These are phyloP conservation scores for Desoria tigrina DNA, from an alignment of 2,888 invertebrate genomes.

Conservation along the genomic window DNA sequence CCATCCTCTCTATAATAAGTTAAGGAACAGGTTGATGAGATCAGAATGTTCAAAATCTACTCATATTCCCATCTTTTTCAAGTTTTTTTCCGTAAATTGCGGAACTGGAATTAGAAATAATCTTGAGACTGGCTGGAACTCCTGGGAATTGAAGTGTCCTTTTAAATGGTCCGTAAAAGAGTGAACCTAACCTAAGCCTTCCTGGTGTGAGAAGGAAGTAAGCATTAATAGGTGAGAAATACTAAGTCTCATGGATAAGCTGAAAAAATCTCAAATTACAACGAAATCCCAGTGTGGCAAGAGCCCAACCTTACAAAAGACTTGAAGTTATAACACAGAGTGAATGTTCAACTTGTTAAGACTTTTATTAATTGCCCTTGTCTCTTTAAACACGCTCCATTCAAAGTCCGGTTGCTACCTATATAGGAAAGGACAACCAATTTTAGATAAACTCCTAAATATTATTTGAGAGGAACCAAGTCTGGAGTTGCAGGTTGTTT, in stretches of 20 bases:
- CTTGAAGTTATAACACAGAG: not conserved
- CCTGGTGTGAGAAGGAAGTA: conserved; percentile 5
- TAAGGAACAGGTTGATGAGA: too few relatives aligned
- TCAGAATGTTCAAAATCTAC: too few relatives aligned
- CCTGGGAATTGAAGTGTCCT: conserved; percentile 29
- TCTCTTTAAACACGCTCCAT: conserved; percentile 32
- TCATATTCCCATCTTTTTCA: too few relatives aligned
- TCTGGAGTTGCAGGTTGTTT: conserved; percentile 3
- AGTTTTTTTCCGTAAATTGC: too few relatives aligned
- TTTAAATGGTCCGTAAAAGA: conserved; percentile 49
- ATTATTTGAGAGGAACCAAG: not conserved
- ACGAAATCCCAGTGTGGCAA: conserved; percentile 2
- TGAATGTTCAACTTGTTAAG: conserved; percentile 21
- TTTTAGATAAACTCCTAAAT: not conserved
- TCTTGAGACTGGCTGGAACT: not conserved
- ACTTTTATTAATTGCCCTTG: conserved; percentile 40
- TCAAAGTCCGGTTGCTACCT: conserved; percentile 10
- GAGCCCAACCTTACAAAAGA: conserved; percentile 4
- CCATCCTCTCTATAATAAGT: too few relatives aligned
- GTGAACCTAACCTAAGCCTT: conserved; percentile 8
- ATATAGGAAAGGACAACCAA: conserved; percentile 1
- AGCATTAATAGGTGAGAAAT: conserved; percentile 25
- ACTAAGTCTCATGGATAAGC: conserved; percentile 20
- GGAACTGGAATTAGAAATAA: conserved; percentile 18
- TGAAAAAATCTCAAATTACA: conserved; percentile 30